Base-by-base conservation (phyloP, 2,797 vertebrate genomes). In the Enteromius paludinosus region DNA sequence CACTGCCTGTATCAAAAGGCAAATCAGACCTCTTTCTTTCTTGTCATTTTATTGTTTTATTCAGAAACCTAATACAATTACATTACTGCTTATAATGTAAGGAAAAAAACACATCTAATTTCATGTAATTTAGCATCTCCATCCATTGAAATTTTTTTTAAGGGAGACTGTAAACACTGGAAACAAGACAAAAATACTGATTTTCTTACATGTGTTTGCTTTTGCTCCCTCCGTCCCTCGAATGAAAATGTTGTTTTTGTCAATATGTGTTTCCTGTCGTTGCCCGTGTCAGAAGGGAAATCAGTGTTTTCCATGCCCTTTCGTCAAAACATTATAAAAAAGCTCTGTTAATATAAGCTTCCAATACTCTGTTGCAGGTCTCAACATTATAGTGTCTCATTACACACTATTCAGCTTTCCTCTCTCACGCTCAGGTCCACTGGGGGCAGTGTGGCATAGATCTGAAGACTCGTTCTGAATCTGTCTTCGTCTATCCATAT, bases 371-470 rank as follows among this genome's bases (percentile, higher is more conserved):
- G 20, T 25, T 41, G 33, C 33, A 41, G 23, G 45, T 45, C 66
- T 80, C 68, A 17, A 62, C 38, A 11, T 80, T 80, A 62, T 25
- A 80, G 68, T 59, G 49, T 69, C 64, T 83, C 41, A 68, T 49
- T 28, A 56, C 28, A 61, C 41, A 43, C 33, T 61, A 28, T 69
- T 9, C 54, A 61, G 52, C 52, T 28, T 69, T 45, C 17, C 38
- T 28, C 28, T 75, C 35, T 62, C 5, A 1, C 15, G 41, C 78
- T 78, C 12, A 49, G 61, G 73, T 70, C 85, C 85, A 86, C 87
- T 71, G 47, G 85, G 85, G 85, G 85, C 85, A 82, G 78, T 86
- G 70, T 52, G 73, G 49, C 87, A 79, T 72, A 85, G 65, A 84
- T 75, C 72, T 81, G 33, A 77, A 23, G 43, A 61, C 28, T 82